Evolutionary conservation across 2,888 invertebrate species (phyloP), one percentile per base, ranked within the genome.

Genomic region (Meteorus cinctellus): DNA sequence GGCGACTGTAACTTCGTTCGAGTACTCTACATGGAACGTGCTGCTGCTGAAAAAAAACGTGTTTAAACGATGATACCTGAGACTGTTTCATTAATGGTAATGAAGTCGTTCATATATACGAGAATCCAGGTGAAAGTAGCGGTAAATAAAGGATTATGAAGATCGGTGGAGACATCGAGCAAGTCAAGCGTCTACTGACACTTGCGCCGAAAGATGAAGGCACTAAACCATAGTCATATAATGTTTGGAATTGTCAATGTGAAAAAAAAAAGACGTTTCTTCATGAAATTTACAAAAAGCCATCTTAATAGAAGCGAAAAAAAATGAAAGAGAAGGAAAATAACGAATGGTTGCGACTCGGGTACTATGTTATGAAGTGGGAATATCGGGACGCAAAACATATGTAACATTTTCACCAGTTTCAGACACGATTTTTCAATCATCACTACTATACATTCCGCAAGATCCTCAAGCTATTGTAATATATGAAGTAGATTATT

Each of bases 21-120:
- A 91, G 92, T 90, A 91, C 91, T 90, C 91, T 93, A 90, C 93
- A 93, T 90, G 94, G 94, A 90, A 94, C 94, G 92, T 94, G 94
- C 91, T 93, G 94, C 94, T 95, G 92, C 4, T 55, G 48, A 8
- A 55, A 55, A 55, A 92, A 92, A 73, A 81, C 12, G 72, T 16
- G n/a, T 60, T 45, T 10, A 6, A 55, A 67, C 16, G 24, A 67
- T 14, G 10, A 24, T 19, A 34, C 8, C 29, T 48, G 29, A 69
- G 16, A 55, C 41, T 55, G 12, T 68, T 68, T 27, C 6, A 27
- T 24, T 45, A 14, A 48, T 67, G 67, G 10, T 31, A 24, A 66
- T 45, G 19, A 31, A 31, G 14, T 69, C 45, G 14, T 59, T n/a
- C 27, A 41, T 67, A 65, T 60, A 62, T 31, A 48, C 48, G 82